Conservation (phyloP, 2,113 vertebrate species). For the Catharus fuscescens region DNA sequence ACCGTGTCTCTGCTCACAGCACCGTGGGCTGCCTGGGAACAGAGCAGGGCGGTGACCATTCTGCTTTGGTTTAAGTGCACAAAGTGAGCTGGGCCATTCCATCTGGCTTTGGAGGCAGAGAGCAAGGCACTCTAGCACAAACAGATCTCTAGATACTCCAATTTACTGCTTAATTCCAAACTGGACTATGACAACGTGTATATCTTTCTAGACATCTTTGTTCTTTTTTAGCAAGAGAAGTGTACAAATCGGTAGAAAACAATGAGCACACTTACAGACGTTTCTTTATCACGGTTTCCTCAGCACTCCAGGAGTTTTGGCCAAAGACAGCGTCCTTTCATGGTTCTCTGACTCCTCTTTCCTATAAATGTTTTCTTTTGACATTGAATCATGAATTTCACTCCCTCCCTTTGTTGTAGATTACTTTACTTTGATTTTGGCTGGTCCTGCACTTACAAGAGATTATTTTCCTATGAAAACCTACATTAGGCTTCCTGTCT, state of each 20-base stretch:
- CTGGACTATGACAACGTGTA: neutral
- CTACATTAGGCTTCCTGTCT: constrained; percentile 23
- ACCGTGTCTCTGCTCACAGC: neutral
- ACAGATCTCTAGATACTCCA: neutral
- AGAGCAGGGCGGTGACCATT: accelerated
- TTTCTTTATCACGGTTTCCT: neutral
- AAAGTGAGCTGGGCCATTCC: neutral
- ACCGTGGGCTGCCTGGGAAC: accelerated
- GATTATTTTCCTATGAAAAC: constrained; percentile 40
- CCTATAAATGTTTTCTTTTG: constrained; percentile 45
- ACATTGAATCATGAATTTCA: constrained; percentile 12
- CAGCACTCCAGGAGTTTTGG: neutral
- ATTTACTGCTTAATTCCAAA: neutral
- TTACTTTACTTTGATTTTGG: constrained; percentile 17
- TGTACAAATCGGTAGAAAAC: neutral
- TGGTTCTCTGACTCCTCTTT: constrained; percentile 12
- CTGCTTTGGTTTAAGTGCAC: neutral
- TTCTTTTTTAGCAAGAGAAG: neutral
- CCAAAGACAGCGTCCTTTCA: constrained; percentile 35
- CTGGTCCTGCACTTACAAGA: neutral
- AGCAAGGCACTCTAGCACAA: neutral
- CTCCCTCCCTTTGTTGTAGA: neutral
- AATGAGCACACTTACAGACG: neutral
- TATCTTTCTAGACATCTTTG: neutral
- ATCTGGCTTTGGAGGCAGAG: neutral